A percentile compares a stretch with the other conserved stretches of the same genome.
These are phyloP conservation scores for Macquaria ambigua DNA, from an alignment of 2,113 vertebrate species.

Conservation along the genomic window DNA sequence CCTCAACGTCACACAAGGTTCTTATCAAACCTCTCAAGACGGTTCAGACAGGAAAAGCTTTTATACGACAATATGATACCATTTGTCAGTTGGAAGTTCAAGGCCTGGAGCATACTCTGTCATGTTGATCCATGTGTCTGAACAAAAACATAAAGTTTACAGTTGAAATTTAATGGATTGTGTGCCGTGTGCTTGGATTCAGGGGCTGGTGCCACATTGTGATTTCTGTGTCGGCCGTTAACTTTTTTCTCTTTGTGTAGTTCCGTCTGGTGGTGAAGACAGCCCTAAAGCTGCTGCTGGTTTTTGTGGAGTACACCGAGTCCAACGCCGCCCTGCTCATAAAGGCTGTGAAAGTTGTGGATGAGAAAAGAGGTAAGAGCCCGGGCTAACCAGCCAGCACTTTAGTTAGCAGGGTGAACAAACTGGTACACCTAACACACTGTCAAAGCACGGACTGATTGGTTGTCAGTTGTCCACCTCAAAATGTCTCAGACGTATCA, in stretches of 20 bases:
- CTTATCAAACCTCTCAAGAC: slow-evolving; percentile 59
- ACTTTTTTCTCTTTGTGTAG: slow-evolving; percentile 73
- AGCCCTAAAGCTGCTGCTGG: slow-evolving; percentile 94
- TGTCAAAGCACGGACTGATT: not conserved
- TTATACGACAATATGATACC: not conserved
- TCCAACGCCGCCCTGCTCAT: slow-evolving; percentile 89
- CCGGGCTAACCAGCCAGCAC: not conserved
- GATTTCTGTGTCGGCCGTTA: not conserved
- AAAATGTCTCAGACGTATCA: not conserved
- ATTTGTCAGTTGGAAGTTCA: not conserved
- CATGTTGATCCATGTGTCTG: not conserved
- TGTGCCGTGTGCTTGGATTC: not conserved
- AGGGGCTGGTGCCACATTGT: not conserved
- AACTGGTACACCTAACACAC: not conserved
- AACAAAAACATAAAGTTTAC: not conserved
- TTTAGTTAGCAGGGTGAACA: not conserved
- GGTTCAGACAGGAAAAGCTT: slow-evolving; percentile 48
- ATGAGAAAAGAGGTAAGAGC: slow-evolving; percentile 89
- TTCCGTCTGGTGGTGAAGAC: slow-evolving; percentile 98
- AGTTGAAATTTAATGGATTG: not conserved
- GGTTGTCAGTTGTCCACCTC: not conserved
- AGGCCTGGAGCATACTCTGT: not conserved
- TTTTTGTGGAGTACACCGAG: slow-evolving; percentile 97
- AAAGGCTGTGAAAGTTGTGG: slow-evolving; percentile 87
- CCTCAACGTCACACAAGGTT: slow-evolving; percentile 3